phyloP scores from a whole-genome alignment of 1,140 invertebrate genomes.

The Calliphora vicina region DNA sequence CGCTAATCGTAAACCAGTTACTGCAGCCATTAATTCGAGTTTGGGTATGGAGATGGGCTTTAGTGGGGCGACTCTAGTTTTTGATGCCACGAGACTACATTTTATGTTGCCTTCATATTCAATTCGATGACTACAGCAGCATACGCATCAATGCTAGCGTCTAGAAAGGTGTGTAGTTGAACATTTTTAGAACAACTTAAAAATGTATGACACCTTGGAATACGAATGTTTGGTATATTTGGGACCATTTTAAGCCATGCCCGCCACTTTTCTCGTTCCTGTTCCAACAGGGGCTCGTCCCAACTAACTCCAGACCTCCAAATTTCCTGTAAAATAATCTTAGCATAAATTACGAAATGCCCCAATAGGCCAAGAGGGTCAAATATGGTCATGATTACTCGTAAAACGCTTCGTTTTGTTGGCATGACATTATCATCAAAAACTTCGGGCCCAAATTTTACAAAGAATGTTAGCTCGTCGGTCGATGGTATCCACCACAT shows the following conservation, averaged over 20 bases:
- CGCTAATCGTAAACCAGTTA: slow-evolving; percentile 52
- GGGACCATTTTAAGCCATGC: neutral
- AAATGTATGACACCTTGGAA: neutral
- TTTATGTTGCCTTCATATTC: neutral
- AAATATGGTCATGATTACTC: slow-evolving; percentile 45
- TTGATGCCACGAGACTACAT: slow-evolving; percentile 38
- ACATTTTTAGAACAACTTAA: neutral
- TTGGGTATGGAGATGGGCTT: slow-evolving; percentile 55
- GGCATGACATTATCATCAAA: neutral
- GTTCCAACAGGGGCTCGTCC: neutral
- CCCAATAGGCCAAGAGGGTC: slow-evolving; percentile 50
- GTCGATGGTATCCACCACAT: slow-evolving; percentile 29
- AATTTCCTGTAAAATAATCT: slow-evolving; percentile 51
- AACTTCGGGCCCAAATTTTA: neutral
- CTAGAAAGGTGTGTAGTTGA: slow-evolving; percentile 25
- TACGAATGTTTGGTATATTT: slow-evolving; percentile 3
- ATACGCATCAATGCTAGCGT: slow-evolving; percentile 25
- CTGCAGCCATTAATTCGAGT: slow-evolving; percentile 61
- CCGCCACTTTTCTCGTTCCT: neutral
- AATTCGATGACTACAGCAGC: neutral
- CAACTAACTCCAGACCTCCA: slow-evolving; percentile 42
- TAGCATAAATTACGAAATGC: slow-evolving; percentile 45
- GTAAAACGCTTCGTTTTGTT: slow-evolving; percentile 40
- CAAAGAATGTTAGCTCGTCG: slow-evolving; percentile 21
- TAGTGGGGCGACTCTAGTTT: slow-evolving; percentile 53